Conservation (phyloP, 2,113 vertebrate species). For the Solea senegalensis region DNA sequence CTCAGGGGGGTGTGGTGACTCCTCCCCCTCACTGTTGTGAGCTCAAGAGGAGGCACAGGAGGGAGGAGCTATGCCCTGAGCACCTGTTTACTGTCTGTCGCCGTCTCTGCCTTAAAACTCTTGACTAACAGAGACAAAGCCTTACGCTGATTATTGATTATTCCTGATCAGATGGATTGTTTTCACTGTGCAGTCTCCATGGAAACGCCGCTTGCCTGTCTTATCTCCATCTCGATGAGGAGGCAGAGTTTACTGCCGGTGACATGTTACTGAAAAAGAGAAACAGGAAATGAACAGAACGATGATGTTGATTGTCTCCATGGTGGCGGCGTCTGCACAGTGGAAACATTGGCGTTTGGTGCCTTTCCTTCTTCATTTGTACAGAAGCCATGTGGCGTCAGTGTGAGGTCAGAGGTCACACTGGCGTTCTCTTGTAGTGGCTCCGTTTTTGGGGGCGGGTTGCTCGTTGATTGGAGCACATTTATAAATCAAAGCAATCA, state of each 20-base stretch:
- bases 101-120: conserved; percentile 68
- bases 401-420: background rate
- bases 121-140: conserved; percentile 30
- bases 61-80: conserved; percentile 24
- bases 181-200: conserved; percentile 24
- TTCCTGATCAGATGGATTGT: background rate
- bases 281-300: too few species aligned
- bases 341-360: conserved; percentile 35
- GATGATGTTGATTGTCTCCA: background rate
- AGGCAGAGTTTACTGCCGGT: too few species aligned
- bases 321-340: background rate
- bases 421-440: background rate
- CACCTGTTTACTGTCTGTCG: conserved; percentile 12
- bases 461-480: conserved; percentile 45
- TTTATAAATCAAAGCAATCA: background rate
- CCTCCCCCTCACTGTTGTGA: conserved; percentile 32
- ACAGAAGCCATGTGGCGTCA: conserved; percentile 50
- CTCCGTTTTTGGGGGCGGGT: too few species aligned
- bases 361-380: conserved; percentile 64
- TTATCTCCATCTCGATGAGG: too few species aligned
- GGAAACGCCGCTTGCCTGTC: too few species aligned
- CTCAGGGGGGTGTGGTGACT: background rate
- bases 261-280: too few species aligned
- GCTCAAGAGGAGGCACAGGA: conserved; percentile 32
- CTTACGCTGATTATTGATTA: conserved; percentile 21